Evolutionary conservation across 2,797 vertebrate genomes (phyloP), one percentile per base, ranked within the genome.

Genomic region (Toxotes lorentzi): DNA sequence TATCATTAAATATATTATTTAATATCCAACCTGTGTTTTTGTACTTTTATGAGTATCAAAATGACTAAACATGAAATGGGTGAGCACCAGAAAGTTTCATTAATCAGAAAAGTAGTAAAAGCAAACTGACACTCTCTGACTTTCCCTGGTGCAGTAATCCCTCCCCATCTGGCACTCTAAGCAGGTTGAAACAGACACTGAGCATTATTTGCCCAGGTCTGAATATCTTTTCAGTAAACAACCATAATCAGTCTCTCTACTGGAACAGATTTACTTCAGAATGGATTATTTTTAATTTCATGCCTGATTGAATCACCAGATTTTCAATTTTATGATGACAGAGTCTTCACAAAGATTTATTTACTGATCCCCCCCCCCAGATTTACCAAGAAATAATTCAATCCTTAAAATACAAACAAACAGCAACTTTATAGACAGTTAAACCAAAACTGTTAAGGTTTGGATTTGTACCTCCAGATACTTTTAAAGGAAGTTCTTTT

Each of bases 181-280:
- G 76, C 76, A 88, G 83, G 82, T 87, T 88, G 63, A 87, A 83
- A 80, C 66, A 88, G 72, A 85, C 73, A 61, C 76, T n/a, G 16
- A 68, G 63, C 86, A 67, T 81, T 86, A 82, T 87, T 84, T 75
- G 50, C 80, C 40, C 59, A 81, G 80, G 69, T 89, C 73, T 86
- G 64, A 82, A 76, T 83, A 79, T 71, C 69, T 78, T 79, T 84
- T 76, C 63, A 48, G 76, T 90, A 77, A 87, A 87, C 61, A 86
- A 85, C 41, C 21, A 32, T 32, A 66, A 79, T 84, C 73, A 79
- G 38, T 60, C 4, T 1, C 65, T 76, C 78, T 62, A 67, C 27
- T 43, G 54, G 81, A 77, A 66, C 50, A 72, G 63, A 81, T 71
- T 83, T 81, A 57, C 32, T 65, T 83, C 21, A 47, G 35, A 76